These are phyloP conservation scores for Chydorus sphaericus DNA, from an alignment of 2,888 invertebrate genomes.

Conservation along the genomic window DNA sequence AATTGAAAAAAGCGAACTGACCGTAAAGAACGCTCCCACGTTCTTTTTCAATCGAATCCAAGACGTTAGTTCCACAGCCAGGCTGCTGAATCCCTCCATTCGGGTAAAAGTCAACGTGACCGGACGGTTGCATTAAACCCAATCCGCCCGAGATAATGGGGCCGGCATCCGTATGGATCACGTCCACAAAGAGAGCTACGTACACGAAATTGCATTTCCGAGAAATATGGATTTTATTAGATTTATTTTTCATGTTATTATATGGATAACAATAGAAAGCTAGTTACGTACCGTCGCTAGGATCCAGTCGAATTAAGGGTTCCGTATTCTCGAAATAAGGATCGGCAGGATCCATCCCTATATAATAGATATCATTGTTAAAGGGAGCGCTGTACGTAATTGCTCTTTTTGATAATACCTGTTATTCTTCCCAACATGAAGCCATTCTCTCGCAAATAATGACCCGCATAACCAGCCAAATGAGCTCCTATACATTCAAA, in stretches of 20 bases:
- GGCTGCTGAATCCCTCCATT: slow-evolving; percentile 75
- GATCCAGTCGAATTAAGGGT: slow-evolving; percentile 25
- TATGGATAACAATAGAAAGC: too few species aligned
- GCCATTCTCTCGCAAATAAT: slow-evolving; percentile 49
- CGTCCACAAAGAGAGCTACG: slow-evolving; percentile 22
- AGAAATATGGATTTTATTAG: too few species aligned
- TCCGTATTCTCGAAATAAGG: slow-evolving; percentile 26
- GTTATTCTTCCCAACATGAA: slow-evolving; percentile 62
- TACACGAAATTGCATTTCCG: not conserved
- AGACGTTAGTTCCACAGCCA: slow-evolving; percentile 44
- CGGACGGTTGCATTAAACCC: slow-evolving; percentile 65
- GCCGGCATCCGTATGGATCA: slow-evolving; percentile 27
- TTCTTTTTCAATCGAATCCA: slow-evolving; percentile 46
- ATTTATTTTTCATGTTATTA: too few species aligned
- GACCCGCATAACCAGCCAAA: slow-evolving; percentile 68
- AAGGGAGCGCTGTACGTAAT: not conserved
- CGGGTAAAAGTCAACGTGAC: slow-evolving; percentile 82
- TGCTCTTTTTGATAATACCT: slow-evolving; percentile 34
- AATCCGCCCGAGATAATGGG: slow-evolving; percentile 33
- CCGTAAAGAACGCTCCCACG: slow-evolving; percentile 46
- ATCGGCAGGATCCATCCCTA: slow-evolving; percentile 28
- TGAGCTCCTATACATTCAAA: slow-evolving; percentile 44
- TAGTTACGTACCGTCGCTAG: slow-evolving; percentile 24
- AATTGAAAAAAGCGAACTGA: slow-evolving; percentile 20
- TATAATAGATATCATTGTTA: not conserved